Evolutionary conservation across 2,797 vertebrate species (phyloP).

Genomic region (Neomorphus geoffroyi): DNA sequence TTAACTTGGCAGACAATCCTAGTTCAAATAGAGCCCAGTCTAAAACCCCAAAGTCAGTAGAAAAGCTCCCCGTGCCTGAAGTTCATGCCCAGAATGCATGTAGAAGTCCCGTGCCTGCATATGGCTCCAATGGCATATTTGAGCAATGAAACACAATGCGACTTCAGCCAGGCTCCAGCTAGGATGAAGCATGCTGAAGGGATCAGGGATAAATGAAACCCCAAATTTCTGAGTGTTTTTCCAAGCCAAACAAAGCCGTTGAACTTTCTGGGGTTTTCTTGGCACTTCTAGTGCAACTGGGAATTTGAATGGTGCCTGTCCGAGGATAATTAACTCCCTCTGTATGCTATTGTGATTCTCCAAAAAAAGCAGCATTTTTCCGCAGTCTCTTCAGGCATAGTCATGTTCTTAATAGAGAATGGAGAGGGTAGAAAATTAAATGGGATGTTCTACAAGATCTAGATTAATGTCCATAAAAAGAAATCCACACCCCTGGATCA

Average conservation of each 20-base stretch:
- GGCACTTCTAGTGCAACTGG: conserved; percentile 34
- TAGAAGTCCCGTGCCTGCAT: neutral
- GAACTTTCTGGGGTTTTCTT: conserved; percentile 57
- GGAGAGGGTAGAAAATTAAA: neutral
- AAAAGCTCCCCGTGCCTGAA: neutral
- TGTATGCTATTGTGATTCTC: conserved; percentile 40
- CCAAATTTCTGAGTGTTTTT: conserved; percentile 34
- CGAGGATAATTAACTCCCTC: conserved; percentile 16
- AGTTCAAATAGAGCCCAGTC: neutral
- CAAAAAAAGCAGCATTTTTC: conserved; percentile 37
- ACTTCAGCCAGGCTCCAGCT: conserved; percentile 16
- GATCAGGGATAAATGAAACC: conserved; percentile 7
- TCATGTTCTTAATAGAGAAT: conserved; percentile 5
- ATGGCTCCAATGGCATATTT: neutral
- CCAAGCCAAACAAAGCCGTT: conserved; percentile 24
- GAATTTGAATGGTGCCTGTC: conserved; percentile 51
- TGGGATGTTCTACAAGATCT: neutral
- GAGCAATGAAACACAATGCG: conserved; percentile 4
- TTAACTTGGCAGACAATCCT: neutral
- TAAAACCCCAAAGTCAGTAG: neutral
- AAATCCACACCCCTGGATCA: neutral
- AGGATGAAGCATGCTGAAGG: neutral
- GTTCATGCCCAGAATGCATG: neutral
- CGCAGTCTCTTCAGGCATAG: conserved; percentile 49
- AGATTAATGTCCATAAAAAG: neutral